Conservation (phyloP, 1,140 invertebrate genomes). For the Brachionus rubens region DNA sequence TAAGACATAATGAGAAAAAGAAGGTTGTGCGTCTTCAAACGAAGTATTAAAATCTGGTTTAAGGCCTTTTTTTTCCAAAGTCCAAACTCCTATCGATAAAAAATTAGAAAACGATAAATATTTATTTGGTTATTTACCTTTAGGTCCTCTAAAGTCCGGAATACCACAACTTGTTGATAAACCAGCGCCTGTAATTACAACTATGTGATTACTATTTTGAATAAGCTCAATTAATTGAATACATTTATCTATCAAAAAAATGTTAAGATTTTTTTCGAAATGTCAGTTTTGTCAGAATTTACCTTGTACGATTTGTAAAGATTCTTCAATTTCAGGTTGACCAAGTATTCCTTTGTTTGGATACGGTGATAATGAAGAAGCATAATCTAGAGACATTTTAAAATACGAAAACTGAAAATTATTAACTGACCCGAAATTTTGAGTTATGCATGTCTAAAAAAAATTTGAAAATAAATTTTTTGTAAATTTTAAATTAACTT, state of each 20-base stretch:
- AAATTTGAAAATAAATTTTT: no score
- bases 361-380: constrained; percentile 19
- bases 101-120: background rate
- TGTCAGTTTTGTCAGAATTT: background rate
- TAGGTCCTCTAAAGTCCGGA: constrained; percentile 65
- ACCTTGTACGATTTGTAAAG: background rate
- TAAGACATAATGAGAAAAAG: constrained; percentile 88
- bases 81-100: constrained; percentile 83
- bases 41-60: constrained; percentile 76
- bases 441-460: no score
- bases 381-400: constrained; percentile 39
- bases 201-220: constrained; percentile 73
- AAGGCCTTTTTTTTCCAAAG: constrained; percentile 83
- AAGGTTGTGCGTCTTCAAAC: constrained; percentile 86
- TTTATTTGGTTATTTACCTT: background rate
- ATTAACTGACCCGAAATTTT: no score
- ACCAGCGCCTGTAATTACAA: constrained; percentile 87
- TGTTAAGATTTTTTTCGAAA: background rate
- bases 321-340: constrained; percentile 24
- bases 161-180: constrained; percentile 70
- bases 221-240: background rate
- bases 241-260: constrained; percentile 25
- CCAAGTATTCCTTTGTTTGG: constrained; percentile 39
- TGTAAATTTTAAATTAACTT: no score
- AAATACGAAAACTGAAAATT: no score